Evolutionary conservation across 1,140 invertebrate species (phyloP).

Genomic region (Plectrocnemia conspersa): DNA sequence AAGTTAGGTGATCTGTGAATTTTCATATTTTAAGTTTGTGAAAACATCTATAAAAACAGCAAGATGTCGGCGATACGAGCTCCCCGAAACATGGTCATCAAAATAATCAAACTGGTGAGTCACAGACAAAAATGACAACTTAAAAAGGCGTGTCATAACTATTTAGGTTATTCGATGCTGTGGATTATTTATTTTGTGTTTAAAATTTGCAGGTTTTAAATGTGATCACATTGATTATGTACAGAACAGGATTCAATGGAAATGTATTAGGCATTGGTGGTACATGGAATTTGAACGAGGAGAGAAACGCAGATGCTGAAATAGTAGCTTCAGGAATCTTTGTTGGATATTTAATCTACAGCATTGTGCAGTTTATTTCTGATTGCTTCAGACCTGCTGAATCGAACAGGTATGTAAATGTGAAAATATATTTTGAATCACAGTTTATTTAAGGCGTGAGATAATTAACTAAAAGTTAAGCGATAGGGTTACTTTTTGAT

Average conservation of each 20-base stretch:
- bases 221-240: conserved; percentile 72
- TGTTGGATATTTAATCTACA: conserved; percentile 80
- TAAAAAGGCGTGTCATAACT: too few relatives aligned
- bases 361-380: conserved; percentile 62
- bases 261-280: conserved; percentile 80
- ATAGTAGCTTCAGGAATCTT: conserved; percentile 80
- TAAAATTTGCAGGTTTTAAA: conserved; percentile 64
- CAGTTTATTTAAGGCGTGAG: too few relatives aligned
- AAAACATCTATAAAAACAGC: not conserved
- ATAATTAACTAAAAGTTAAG: too few relatives aligned
- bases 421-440: too few relatives aligned
- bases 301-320: conserved; percentile 78
- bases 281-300: conserved; percentile 84
- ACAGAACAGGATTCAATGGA: conserved; percentile 72
- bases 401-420: conserved; percentile 60
- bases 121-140: conserved; percentile 28
- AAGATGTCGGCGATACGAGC: conserved; percentile 3
- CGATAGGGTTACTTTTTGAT: too few relatives aligned
- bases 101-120: conserved; percentile 23
- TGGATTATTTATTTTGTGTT: not conserved
- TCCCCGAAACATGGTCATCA: conserved; percentile 1
- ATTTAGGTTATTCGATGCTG: not conserved
- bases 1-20: not conserved
- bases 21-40: not conserved
- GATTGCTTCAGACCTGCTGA: conserved; percentile 69